Evolutionary conservation across 2,888 invertebrate genomes (phyloP), one percentile per base, ranked within the genome.

Genomic region (Tupiocoris notatus): DNA sequence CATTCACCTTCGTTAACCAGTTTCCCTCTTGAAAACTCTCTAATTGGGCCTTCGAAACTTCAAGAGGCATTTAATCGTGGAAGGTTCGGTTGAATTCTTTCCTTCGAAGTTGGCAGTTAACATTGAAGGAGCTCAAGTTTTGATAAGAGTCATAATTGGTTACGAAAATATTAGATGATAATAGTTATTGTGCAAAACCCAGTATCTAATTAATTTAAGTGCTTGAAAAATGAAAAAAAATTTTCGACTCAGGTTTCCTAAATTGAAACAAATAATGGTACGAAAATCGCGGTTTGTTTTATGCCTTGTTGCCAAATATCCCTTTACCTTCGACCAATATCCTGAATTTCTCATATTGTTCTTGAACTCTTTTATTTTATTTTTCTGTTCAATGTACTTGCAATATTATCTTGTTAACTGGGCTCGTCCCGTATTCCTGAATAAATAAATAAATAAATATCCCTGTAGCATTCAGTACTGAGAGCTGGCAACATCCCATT

Each of bases 31-130:
- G 39, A 3, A 39, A 39, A 39, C 39, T 39, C 20, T 20, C 62
- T 62, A 62, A 62, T 62, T 62, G 62, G 21, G 22, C 18, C 62
- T 22, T 18, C 9, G 20, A 20, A 22, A 62, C 62, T 12, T 12
- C 17, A 20, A 62, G 3, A 39, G 39, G 39, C 12, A 39, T 39
- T 39, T 39, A 39, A 39, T 39, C 17, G 17, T 58, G 58, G 20
- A 2, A 9, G 58, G 58, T 39, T 39, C 12, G 39, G 39, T 39
- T 7, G 39, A 39, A 39, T 7, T 39, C 39, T 39, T 39, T 39
- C 12, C 39, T 39, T 12, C 62, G 62, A 12, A 62, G 22, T 62
- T 62, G 24, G 65, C 23, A 59, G 24, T 65, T 65, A 23, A n/a
- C 23, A n/a, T 65, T 23, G 18, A 63, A 63, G 12, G 39, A 12